These are phyloP conservation scores for Carassius gibelio DNA, from an alignment of 2,113 vertebrate genomes.

Conservation along the genomic window DNA sequence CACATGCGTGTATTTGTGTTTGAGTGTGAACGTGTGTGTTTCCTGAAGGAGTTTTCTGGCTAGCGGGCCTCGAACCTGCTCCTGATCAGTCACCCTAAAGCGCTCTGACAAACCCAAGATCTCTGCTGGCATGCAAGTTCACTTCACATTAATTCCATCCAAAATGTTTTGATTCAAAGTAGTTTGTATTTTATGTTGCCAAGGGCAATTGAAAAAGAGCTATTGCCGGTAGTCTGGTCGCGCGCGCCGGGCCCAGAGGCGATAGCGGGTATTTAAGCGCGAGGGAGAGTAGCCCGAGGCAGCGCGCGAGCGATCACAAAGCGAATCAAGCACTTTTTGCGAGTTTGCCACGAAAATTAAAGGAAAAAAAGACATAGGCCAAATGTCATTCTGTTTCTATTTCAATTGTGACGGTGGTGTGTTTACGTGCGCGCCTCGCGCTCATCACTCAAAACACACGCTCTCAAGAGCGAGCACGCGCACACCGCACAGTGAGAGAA, in stretches of 20 bases:
- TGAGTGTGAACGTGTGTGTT: slow-evolving; percentile 41
- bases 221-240: slow-evolving; percentile 90
- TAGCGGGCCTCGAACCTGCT: slow-evolving; percentile 52
- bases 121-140: slow-evolving; percentile 89
- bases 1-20: not conserved
- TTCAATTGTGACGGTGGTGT: slow-evolving; percentile 72
- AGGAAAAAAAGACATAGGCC: slow-evolving; percentile 86
- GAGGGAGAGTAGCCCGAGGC: slow-evolving; percentile 97
- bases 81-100: slow-evolving; percentile 88
- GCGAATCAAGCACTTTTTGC: slow-evolving; percentile 92
- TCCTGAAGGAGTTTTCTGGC: slow-evolving; percentile 45
- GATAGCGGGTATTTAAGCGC: slow-evolving; percentile 96
- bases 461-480: not conserved
- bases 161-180: slow-evolving; percentile 99
- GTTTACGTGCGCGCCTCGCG: slow-evolving; percentile 53
- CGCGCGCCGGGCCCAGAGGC: slow-evolving; percentile 97
- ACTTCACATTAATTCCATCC: slow-evolving; percentile 98
- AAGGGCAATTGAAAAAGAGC: slow-evolving; percentile 95
- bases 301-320: slow-evolving; percentile 97
- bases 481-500: not conserved
- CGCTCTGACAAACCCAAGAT: slow-evolving; percentile 89
- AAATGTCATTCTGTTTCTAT: slow-evolving; percentile 85
- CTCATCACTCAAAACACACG: slow-evolving; percentile 32
- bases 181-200: slow-evolving; percentile 99
- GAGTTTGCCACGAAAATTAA: slow-evolving; percentile 89